Percentiles rank a stretch among this genome's conserved stretches.
Evolutionary conservation across 2,888 invertebrate genomes (phyloP).

Genomic region (Stictocephala bisonia): DNA sequence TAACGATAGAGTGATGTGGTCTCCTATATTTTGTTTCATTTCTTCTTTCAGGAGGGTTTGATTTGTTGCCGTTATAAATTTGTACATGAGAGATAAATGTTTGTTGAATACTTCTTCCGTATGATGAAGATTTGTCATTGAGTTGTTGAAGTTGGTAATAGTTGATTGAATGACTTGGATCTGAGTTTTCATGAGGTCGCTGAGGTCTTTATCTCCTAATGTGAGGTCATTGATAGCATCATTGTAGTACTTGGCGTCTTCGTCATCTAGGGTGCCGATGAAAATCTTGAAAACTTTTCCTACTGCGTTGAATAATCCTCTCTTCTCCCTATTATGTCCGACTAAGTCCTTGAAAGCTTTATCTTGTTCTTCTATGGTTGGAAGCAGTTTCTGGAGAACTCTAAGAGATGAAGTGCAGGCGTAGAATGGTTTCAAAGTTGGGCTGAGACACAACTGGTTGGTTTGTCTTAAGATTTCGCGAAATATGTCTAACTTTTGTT

Average conservation of each 20-base stretch:
- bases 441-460: too few relatives aligned
- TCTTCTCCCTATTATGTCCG: too few relatives aligned
- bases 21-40: neutral
- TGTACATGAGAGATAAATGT: too few relatives aligned
- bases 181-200: neutral
- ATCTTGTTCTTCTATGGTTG: too few relatives aligned
- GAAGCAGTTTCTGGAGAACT: too few relatives aligned
- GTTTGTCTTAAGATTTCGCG: too few relatives aligned
- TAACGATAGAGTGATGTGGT: neutral
- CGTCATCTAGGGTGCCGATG: neutral
- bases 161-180: neutral
- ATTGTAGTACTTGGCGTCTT: neutral
- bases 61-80: too few relatives aligned
- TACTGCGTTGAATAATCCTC: too few relatives aligned
- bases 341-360: too few relatives aligned
- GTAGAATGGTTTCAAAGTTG: neutral
- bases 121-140: neutral
- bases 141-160: constrained; percentile 7
- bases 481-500: too few relatives aligned
- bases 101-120: neutral
- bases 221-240: neutral
- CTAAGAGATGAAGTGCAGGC: too few relatives aligned
- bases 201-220: neutral
- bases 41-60: neutral
- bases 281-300: too few relatives aligned